Conservation (phyloP, 1,140 invertebrate genomes). For the Drosophila lini region DNA sequence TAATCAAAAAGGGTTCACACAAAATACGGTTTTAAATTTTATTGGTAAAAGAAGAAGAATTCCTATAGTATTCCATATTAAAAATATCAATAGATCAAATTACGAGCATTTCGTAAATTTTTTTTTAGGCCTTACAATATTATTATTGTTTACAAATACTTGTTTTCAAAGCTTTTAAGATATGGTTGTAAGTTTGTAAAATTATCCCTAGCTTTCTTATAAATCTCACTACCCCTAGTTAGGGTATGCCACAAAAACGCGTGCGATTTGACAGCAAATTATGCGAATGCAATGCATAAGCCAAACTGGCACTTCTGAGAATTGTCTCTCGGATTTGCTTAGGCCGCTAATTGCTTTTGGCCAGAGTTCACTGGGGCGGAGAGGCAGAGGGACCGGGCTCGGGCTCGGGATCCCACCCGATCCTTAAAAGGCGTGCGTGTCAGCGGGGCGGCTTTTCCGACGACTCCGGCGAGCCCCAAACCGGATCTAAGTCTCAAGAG, state of each 20-base stretch:
- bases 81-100: no score
- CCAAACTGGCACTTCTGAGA: conserved; percentile 30
- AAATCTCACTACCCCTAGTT: neutral
- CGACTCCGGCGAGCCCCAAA: conserved; percentile 39
- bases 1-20: no score
- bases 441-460: conserved; percentile 42
- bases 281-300: conserved; percentile 42
- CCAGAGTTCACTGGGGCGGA: conserved; percentile 35
- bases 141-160: no score
- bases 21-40: no score
- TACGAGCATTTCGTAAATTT: no score
- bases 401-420: conserved; percentile 11
- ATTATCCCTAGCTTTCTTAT: neutral
- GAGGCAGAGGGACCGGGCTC: conserved; percentile 9
- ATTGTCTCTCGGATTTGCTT: conserved; percentile 54
- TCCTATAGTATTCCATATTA: no score
- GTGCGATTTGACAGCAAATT: conserved; percentile 51
- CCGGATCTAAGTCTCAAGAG: conserved; percentile 50
- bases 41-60: no score
- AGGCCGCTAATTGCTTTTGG: conserved; percentile 48
- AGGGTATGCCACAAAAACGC: conserved; percentile 29
- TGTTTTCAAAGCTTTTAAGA: no score
- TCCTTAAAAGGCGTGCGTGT: conserved; percentile 53
- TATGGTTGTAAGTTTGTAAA: no score
- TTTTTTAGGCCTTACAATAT: no score